Evolutionary conservation across 2,113 vertebrate species (phyloP), one percentile per base, ranked within the genome.

Genomic region (Dermatemys mawii): DNA sequence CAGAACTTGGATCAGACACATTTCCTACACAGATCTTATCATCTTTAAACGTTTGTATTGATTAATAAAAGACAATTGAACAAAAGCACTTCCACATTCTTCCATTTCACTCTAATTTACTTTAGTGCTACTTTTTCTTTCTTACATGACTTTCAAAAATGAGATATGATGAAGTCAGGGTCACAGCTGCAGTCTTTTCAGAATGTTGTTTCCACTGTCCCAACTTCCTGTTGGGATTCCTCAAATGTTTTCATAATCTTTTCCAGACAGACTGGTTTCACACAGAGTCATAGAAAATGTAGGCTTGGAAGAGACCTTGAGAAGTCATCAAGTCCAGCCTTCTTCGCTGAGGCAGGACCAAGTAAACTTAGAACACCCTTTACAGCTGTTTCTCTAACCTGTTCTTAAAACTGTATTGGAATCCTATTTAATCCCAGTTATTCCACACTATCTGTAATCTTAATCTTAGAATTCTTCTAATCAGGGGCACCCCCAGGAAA

Each of bases 81-180:
- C 63, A 57, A 88, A 95, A 75, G 6, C 12, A 35, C 32, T 2
- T 44, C 12, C 38, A 48, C 81, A 54, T 85, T 38, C 46, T 96
- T 93, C 90, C 82, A 54, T 53, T 93, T 93, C 41, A 21, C 24
- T 83, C 49, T 16, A 79, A 0, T 21, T 7, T 91, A 78, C 86
- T 85, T 89, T 29, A 51, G 46, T 90, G 81, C 48, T 48, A 92
- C 26, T 54, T 87, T 95, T 73, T 55, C 63, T 81, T 92, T 92
- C 48, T 67, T 14, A 8, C 32, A 8, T 32, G 41, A 19, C 53
- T 91, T 91, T 87, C 49, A 67, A 26, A 50, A 90, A 91, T 79
- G 83, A 82, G 53, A n/a, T 86, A 21, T 84, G n/a, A 86, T 79
- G 44, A 46, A 67, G 14, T 83, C 35, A 1, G 50, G 83, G 50